Conservation (phyloP, 64 coral and sea anemone species). For the Catalaphyllia jardinei region DNA sequence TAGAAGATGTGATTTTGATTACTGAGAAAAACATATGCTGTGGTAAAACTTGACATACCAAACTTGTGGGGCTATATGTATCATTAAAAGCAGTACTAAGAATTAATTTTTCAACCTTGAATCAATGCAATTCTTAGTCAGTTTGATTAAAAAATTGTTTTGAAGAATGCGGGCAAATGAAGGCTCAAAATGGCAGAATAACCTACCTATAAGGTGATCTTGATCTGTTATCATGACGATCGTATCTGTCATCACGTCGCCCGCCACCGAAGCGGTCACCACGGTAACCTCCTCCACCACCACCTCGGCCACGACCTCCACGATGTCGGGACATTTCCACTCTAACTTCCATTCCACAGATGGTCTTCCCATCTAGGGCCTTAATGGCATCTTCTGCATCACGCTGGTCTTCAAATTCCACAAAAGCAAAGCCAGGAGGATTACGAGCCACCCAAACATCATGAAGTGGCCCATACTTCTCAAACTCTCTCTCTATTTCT, state of each 20-base stretch:
- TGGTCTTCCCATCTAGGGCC: conserved; percentile 57
- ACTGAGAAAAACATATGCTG: no score
- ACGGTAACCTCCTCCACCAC: conserved; percentile 2
- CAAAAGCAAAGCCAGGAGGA: conserved; percentile 94
- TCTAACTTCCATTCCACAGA: conserved; percentile 67
- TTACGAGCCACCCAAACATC: conserved; percentile 92
- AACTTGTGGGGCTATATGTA: no score
- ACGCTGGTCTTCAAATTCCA: conserved; percentile 76
- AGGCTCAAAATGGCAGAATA: neutral
- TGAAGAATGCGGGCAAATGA: neutral
- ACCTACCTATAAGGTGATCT: conserved; percentile 39
- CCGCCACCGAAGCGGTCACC: conserved; percentile 24
- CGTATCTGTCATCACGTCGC: neutral
- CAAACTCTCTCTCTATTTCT: conserved; percentile 84
- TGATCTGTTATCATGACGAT: conserved; percentile 26
- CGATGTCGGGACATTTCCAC: conserved; percentile 60
- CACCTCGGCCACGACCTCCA: neutral
- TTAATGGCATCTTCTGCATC: conserved; percentile 85
- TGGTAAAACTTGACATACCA: no score
- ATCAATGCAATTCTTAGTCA: neutral
- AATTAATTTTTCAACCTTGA: neutral
- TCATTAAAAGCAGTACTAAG: no score
- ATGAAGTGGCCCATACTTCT: conserved; percentile 67
- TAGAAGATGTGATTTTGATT: no score
- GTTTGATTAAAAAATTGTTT: neutral